Percentiles rank a stretch among this genome's conserved stretches.
Evolutionary conservation across 2,113 vertebrate genomes (phyloP).

Genomic region (Bucco capensis): DNA sequence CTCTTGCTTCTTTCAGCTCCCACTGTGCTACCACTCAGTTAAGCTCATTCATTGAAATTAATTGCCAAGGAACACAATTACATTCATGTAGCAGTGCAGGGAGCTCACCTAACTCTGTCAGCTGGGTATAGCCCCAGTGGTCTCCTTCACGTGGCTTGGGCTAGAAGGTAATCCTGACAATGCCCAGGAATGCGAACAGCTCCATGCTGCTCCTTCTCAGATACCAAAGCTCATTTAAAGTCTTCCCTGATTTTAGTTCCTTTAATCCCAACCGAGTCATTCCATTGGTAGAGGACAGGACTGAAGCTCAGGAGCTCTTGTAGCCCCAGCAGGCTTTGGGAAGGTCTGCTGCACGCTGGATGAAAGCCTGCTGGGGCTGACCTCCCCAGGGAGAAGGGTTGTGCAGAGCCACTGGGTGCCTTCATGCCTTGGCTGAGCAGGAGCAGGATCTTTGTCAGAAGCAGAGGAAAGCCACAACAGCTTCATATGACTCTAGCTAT

Average conservation of each 20-base stretch:
- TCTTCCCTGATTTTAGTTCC: background rate
- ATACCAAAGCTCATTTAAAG: background rate
- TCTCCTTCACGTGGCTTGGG: background rate
- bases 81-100: background rate
- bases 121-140: background rate
- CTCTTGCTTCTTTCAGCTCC: background rate
- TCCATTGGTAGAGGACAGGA: background rate
- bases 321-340: background rate
- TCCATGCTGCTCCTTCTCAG: background rate
- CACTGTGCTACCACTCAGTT: background rate
- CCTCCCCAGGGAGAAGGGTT: background rate
- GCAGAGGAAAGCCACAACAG: background rate
- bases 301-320: background rate
- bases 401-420: background rate
- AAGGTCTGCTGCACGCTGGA: background rate
- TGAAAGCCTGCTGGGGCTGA: background rate
- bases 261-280: background rate
- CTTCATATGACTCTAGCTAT: background rate
- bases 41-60: background rate
- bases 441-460: background rate
- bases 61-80: background rate
- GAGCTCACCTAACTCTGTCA: background rate
- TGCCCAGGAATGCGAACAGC: background rate
- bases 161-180: background rate
- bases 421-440: background rate